phyloP scores from a whole-genome alignment of 2,888 invertebrate species.

The Drosophila neoperkinsi region DNA sequence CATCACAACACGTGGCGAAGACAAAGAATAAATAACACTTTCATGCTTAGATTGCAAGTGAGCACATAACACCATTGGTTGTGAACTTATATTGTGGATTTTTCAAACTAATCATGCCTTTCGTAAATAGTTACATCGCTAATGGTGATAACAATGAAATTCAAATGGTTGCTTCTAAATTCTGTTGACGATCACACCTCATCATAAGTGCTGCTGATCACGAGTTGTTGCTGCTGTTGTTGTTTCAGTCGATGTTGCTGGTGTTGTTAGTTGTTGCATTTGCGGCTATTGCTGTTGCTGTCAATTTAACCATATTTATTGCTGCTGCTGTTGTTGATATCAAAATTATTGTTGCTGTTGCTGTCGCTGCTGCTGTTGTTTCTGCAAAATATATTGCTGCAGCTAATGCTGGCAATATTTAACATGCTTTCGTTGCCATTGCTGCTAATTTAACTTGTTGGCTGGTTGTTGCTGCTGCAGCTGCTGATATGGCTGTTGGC shows the following conservation, averaged over 20 bases:
- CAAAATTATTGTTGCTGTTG: background rate
- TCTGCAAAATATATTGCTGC: background rate
- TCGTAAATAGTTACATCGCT: background rate
- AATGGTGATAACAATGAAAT: background rate
- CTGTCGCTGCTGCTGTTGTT: background rate
- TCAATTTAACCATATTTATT: background rate
- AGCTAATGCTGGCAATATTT: background rate
- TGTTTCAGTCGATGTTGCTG: background rate
- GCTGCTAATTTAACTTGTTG: background rate
- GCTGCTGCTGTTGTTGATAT: background rate
- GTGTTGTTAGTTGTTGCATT: background rate
- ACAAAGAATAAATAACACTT: conserved; percentile 17
- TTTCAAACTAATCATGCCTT: background rate
- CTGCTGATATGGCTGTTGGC: background rate
- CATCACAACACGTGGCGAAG: no score
- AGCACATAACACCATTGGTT: background rate
- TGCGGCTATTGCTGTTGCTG: background rate
- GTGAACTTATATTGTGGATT: background rate
- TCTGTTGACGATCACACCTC: background rate
- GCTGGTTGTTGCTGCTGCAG: background rate
- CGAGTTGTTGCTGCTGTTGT: background rate
- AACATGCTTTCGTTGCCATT: background rate
- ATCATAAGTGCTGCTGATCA: background rate
- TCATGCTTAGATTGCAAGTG: conserved; percentile 21
- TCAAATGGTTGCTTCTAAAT: background rate